These are phyloP conservation scores for Euphydryas editha DNA, from an alignment of 2,888 invertebrate genomes.

Conservation along the genomic window DNA sequence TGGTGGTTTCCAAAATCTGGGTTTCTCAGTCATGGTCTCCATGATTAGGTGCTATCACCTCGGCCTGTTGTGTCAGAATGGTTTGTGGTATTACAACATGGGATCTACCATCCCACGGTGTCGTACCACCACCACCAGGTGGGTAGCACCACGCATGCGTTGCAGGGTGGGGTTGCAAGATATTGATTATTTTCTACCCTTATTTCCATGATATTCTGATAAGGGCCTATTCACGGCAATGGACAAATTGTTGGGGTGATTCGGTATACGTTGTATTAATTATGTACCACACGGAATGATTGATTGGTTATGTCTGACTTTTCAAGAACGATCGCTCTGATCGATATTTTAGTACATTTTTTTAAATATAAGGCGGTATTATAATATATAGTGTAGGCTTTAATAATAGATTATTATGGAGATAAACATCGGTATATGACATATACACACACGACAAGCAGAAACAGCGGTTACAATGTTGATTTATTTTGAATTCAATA, in stretches of 20 bases:
- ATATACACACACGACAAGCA: neutral
- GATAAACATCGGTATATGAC: neutral
- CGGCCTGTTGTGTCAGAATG: constrained; percentile 64
- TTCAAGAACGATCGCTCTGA: constrained; percentile 39
- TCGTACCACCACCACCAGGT: constrained; percentile 73
- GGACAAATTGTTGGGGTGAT: constrained; percentile 75
- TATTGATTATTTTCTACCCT: constrained; percentile 78
- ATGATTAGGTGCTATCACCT: constrained; percentile 45
- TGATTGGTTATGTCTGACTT: constrained; percentile 62
- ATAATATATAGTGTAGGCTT: neutral
- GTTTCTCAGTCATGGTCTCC: constrained; percentile 25
- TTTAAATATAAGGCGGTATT: neutral
- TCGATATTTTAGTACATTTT: constrained; percentile 21
- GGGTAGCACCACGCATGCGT: constrained; percentile 74
- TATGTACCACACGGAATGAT: constrained; percentile 75
- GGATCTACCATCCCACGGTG: constrained; percentile 63
- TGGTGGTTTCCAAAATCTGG: constrained; percentile 45
- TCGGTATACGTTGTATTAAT: constrained; percentile 68
- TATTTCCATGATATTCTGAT: constrained; percentile 74
- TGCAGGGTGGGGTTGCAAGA: constrained; percentile 67
- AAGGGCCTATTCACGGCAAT: constrained; percentile 68
- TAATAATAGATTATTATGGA: constrained; percentile 4
- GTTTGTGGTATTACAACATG: constrained; percentile 60
- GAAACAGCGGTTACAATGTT: neutral
- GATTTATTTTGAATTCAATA: neutral